Base-by-base conservation (phyloP, 2,113 vertebrate genomes). In the Malurus alboscapulatus region DNA sequence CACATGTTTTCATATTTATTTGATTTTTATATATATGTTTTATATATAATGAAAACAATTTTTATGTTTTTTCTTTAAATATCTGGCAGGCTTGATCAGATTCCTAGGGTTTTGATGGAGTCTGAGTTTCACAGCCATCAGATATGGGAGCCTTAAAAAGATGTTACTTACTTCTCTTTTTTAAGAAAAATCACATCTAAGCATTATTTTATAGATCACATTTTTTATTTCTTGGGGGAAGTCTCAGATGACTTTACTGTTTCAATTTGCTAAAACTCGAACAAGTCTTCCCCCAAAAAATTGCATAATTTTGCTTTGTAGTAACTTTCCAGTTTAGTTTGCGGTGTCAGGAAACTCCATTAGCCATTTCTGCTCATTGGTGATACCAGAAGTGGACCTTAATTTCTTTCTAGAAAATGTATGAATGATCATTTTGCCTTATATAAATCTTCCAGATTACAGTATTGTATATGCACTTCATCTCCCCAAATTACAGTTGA, bases 391-490 rank as follows among this genome's bases (percentile, higher is more conserved):
- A 97, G 92, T 94, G 94, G 94, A 97, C 85, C 93, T 97, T 93
- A 89, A 90, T 95, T 97, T 92, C 93, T 97, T 93, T 91, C 93
- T 97, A 94, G 91, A 88, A 84, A 74, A 92, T 86, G 75, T 94
- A 93, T 95, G 96, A 97, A 91, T 93, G 87, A 97, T 95, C 90
- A 92, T 97, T 97, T 97, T 97, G 97, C 97, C 97, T 98, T 98
- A 97, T 51, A 73, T 92, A 94, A 95, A 96, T 94, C 97, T 98
- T 98, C 96, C 97, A 97, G 97, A 96, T 97, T 97, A 97, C 97
- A 97, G 97, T 98, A 96, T 97, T 97, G 95, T 97, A 87, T 75
- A 92, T 61, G 79, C 88, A 71, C 75, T 95, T 93, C 73, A 87
- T 96, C 90, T 95, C 79, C 88, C 93, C 88, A 91, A 94, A 92